These are phyloP conservation scores for Hydropsyche tenuis DNA, from an alignment of 1,140 invertebrate genomes.

Conservation along the genomic window DNA sequence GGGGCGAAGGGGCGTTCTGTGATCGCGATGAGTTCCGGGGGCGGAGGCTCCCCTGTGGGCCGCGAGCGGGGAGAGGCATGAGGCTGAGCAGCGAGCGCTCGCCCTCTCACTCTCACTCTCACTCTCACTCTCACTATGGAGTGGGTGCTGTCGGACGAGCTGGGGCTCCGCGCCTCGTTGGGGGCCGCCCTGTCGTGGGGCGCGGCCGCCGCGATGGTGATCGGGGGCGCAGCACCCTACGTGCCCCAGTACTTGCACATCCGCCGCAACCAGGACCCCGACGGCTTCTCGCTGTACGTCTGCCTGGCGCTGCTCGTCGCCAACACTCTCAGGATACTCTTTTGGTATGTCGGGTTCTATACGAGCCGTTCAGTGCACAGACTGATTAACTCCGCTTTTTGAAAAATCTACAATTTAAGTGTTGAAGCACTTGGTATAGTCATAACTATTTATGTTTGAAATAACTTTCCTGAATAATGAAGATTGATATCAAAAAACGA, in stretches of 20 bases:
- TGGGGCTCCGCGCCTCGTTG: slow-evolving; percentile 67
- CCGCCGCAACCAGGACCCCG: slow-evolving; percentile 85
- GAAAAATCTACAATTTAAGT: no score
- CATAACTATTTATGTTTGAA: no score
- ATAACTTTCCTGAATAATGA: no score
- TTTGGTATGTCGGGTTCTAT: slow-evolving; percentile 77
- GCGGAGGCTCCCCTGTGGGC: no score
- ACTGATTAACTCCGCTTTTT: no score
- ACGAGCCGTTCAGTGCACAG: not conserved
- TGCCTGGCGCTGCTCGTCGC: slow-evolving; percentile 94
- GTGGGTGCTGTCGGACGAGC: slow-evolving; percentile 75
- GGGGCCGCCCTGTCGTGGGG: slow-evolving; percentile 69
- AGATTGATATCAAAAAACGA: no score
- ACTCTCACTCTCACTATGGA: slow-evolving; percentile 59
- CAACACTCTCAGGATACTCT: slow-evolving; percentile 95
- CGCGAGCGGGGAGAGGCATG: not conserved
- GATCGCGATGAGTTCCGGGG: no score
- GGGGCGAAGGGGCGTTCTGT: not conserved
- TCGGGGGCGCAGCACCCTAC: slow-evolving; percentile 85
- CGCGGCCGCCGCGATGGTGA: slow-evolving; percentile 84
- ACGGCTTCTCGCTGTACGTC: slow-evolving; percentile 96
- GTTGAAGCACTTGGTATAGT: no score
- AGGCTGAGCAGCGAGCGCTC: no score
- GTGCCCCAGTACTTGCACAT: slow-evolving; percentile 96
- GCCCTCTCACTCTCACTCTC: no score